Evolutionary conservation across 2,113 vertebrate genomes (phyloP).

Genomic region (Leucosticte australis): DNA sequence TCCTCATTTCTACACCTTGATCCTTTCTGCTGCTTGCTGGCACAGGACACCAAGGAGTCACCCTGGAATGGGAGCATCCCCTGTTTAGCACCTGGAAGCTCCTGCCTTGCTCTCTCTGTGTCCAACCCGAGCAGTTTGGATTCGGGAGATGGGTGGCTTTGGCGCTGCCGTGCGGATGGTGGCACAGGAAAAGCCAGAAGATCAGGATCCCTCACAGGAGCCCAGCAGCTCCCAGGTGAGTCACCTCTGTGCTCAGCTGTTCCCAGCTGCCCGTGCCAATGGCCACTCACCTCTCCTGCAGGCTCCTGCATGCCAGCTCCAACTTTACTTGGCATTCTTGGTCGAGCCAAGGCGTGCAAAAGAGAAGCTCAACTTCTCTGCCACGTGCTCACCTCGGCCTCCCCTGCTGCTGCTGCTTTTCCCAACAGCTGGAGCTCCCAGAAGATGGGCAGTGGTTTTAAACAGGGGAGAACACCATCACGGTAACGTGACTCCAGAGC

Average conservation of each 20-base stretch:
- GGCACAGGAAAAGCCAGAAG: background rate
- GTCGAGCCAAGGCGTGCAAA: background rate
- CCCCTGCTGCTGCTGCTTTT: background rate
- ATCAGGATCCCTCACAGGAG: background rate
- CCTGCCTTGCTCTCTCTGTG: background rate
- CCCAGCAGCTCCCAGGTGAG: background rate
- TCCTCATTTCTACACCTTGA: background rate
- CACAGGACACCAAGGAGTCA: background rate
- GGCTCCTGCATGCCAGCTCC: background rate
- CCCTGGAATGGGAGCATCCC: no score
- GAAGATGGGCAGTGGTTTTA: background rate
- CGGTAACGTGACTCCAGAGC: accelerated
- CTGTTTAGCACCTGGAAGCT: background rate
- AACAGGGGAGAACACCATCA: background rate
- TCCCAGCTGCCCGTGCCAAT: background rate
- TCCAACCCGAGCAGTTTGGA: accelerated
- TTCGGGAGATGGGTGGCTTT: accelerated
- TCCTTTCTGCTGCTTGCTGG: background rate
- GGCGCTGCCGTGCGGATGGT: accelerated
- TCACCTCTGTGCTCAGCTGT: background rate
- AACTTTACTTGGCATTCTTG: background rate
- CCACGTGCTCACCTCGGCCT: background rate
- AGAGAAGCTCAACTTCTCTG: background rate
- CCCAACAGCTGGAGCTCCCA: background rate
- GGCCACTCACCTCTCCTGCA: background rate